Percentiles rank a stretch among this genome's conserved stretches.
Evolutionary conservation across 2,113 vertebrate genomes (phyloP).

Genomic region (Microtus pennsylvanicus): DNA sequence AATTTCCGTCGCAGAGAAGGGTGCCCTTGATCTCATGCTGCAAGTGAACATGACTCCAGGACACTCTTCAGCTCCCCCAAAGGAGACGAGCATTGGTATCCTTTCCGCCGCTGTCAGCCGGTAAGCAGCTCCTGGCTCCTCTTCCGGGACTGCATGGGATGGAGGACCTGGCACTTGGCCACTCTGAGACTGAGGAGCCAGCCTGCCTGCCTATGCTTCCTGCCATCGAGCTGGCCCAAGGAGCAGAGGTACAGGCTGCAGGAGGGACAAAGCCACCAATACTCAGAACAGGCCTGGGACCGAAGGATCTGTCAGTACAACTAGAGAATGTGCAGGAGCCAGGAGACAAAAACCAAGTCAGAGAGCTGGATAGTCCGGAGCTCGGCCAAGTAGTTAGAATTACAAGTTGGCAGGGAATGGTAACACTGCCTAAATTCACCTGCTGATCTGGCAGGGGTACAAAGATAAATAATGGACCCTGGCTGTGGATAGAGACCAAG

Average conservation of each 20-base stretch:
- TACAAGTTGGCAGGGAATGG: background rate
- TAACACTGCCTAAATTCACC: background rate
- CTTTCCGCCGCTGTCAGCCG: slow-evolving; percentile 93
- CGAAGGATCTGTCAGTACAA: background rate
- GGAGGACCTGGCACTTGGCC: background rate
- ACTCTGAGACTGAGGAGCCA: background rate
- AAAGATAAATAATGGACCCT: background rate
- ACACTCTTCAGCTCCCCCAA: slow-evolving; percentile 94
- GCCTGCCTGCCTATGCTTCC: background rate
- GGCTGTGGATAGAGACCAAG: background rate
- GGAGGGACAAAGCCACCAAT: background rate
- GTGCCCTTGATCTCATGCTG: slow-evolving; percentile 89
- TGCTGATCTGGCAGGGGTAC: background rate
- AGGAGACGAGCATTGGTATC: slow-evolving; percentile 94
- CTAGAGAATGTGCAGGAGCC: background rate
- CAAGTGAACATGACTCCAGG: slow-evolving; percentile 90
- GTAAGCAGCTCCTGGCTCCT: slow-evolving; percentile 81
- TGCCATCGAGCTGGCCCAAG: background rate
- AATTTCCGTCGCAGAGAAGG: slow-evolving; percentile 91
- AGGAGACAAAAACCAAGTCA: background rate
- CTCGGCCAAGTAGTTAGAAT: background rate
- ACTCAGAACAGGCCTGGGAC: background rate
- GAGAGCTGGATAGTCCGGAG: background rate
- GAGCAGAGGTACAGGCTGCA: background rate
- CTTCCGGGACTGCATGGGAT: background rate